Percentiles rank a stretch among this genome's conserved stretches.
Conservation (phyloP, 2,113 vertebrate genomes). For the Mirounga angustirostris region DNA sequence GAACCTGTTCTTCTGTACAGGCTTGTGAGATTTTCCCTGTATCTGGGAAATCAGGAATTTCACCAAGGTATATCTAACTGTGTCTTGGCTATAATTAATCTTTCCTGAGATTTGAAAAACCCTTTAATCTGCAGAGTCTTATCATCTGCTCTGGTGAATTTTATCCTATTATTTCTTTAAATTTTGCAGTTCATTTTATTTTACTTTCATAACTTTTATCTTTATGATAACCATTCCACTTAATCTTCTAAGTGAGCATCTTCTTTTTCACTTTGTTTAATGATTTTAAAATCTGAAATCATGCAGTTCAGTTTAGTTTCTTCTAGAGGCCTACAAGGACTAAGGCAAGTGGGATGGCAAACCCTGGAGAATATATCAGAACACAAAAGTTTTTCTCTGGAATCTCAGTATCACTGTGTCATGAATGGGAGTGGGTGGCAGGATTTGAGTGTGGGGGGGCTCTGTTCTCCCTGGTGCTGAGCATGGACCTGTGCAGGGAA, state of each 20-base stretch:
- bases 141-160: not conserved
- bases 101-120: not conserved
- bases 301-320: not conserved
- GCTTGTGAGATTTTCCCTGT: not conserved
- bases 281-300: slow-evolving; percentile 22
- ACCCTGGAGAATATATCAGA: not conserved
- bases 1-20: not conserved
- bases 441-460: not conserved
- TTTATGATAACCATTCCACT: not conserved
- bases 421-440: not conserved
- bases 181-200: not conserved
- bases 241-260: not conserved
- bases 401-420: not conserved
- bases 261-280: not conserved
- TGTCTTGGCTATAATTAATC: not conserved
- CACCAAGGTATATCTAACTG: not conserved
- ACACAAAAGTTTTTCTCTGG: not conserved
- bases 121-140: not conserved
- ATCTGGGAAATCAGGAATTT: not conserved
- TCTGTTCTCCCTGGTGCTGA: not conserved
- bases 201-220: not conserved
- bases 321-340: not conserved
- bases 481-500: not conserved
- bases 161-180: not conserved
- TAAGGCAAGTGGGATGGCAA: not conserved